These are phyloP conservation scores for Drosophila cracens DNA, from an alignment of 2,888 invertebrate genomes.

Conservation along the genomic window DNA sequence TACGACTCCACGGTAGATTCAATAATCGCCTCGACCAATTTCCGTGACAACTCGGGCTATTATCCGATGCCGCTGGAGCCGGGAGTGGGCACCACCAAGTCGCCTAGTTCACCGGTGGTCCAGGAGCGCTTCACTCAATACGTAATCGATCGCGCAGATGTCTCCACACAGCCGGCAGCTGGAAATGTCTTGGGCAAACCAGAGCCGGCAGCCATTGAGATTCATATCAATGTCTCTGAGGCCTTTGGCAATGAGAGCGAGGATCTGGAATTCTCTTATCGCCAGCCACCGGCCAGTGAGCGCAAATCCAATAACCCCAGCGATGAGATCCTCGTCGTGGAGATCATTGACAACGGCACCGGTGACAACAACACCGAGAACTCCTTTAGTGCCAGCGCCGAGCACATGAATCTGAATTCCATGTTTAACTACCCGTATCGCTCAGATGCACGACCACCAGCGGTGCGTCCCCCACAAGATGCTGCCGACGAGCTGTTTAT, in stretches of 20 bases:
- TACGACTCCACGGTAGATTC: slow-evolving; percentile 84
- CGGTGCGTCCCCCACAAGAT: slow-evolving; percentile 64
- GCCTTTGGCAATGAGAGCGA: slow-evolving; percentile 83
- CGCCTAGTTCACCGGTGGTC: slow-evolving; percentile 51
- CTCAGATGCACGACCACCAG: slow-evolving; percentile 47
- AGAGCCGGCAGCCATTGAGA: slow-evolving; percentile 84
- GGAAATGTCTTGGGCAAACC: slow-evolving; percentile 70
- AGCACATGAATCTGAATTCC: slow-evolving; percentile 69
- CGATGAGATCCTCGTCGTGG: slow-evolving; percentile 84
- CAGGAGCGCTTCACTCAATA: slow-evolving; percentile 84
- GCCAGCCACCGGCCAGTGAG: slow-evolving; percentile 61
- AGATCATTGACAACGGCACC: slow-evolving; percentile 79
- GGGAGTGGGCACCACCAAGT: slow-evolving; percentile 58
- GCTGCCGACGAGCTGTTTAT: slow-evolving; percentile 82
- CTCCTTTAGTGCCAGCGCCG: slow-evolving; percentile 50
- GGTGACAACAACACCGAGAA: slow-evolving; percentile 81
- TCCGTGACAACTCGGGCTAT: slow-evolving; percentile 73
- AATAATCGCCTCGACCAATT: slow-evolving; percentile 83
- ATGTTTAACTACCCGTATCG: slow-evolving; percentile 72
- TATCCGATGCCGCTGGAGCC: slow-evolving; percentile 49
- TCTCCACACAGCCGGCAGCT: slow-evolving; percentile 77
- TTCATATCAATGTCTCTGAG: slow-evolving; percentile 84
- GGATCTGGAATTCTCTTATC: slow-evolving; percentile 83
- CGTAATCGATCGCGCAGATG: slow-evolving; percentile 82
- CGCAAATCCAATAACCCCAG: slow-evolving; percentile 62